Evolutionary conservation across 2,113 vertebrate genomes (phyloP).

Genomic region (Myrmecobius fasciatus): DNA sequence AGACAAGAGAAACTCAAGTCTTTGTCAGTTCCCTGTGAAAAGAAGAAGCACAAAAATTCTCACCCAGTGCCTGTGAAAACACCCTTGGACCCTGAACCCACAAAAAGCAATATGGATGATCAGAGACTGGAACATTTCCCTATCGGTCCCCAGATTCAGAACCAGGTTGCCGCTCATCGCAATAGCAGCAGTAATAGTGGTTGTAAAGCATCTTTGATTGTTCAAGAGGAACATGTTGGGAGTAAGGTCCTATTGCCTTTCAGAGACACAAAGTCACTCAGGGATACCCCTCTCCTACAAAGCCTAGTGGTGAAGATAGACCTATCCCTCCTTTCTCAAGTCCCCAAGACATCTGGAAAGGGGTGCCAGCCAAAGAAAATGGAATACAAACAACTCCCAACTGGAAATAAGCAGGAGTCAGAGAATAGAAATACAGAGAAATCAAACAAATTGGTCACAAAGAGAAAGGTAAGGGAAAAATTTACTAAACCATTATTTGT

Average conservation of each 20-base stretch:
- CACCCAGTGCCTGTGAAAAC: constrained; percentile 68
- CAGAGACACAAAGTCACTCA: constrained; percentile 75
- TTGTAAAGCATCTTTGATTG: constrained; percentile 61
- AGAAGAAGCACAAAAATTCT: constrained; percentile 78
- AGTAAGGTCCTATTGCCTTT: constrained; percentile 73
- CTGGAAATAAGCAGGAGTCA: constrained; percentile 76
- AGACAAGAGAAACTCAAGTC: constrained; percentile 76
- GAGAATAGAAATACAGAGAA: constrained; percentile 72
- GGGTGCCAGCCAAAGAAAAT: constrained; percentile 58
- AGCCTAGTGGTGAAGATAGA: constrained; percentile 91
- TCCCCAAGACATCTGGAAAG: constrained; percentile 82
- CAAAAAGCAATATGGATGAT: constrained; percentile 67
- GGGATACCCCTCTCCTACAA: constrained; percentile 29
- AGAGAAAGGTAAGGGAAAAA: constrained; percentile 85
- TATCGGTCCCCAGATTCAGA: constrained; percentile 74
- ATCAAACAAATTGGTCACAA: constrained; percentile 81
- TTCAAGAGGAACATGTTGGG: constrained; percentile 77
- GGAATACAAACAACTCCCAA: constrained; percentile 38
- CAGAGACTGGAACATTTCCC: constrained; percentile 55
- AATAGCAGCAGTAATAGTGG: constrained; percentile 66
- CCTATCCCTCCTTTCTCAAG: constrained; percentile 87
- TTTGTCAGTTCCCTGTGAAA: constrained; percentile 69
- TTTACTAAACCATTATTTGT: background rate
- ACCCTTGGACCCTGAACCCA: constrained; percentile 19
- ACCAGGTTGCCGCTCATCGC: constrained; percentile 49